Conservation (phyloP, 1,140 invertebrate species). For the Lepidostoma basale region DNA sequence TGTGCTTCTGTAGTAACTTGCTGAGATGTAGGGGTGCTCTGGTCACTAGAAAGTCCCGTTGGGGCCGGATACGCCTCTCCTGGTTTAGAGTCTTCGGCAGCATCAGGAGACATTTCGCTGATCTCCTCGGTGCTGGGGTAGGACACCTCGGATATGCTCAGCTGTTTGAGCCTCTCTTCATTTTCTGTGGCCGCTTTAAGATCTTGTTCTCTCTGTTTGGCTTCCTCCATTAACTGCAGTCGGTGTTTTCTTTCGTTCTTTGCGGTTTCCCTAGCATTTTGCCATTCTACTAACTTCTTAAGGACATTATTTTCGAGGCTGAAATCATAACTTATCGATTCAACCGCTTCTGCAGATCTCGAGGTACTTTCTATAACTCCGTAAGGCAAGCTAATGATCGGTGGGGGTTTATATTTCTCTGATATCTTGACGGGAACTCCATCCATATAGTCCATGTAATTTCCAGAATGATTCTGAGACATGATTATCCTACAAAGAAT, state of each 20-base stretch:
- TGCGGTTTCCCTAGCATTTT: constrained; percentile 65
- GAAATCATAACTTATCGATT: constrained; percentile 69
- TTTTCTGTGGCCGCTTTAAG: constrained; percentile 54
- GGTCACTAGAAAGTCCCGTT: constrained; percentile 47
- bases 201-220: constrained; percentile 57
- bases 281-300: constrained; percentile 71
- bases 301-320: constrained; percentile 73
- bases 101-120: constrained; percentile 62
- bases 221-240: constrained; percentile 63
- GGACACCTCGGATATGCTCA: constrained; percentile 62
- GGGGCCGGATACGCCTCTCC: constrained; percentile 49
- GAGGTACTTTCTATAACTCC: constrained; percentile 64
- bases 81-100: constrained; percentile 48
- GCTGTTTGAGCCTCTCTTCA: constrained; percentile 62
- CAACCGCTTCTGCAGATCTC: constrained; percentile 62
- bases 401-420: constrained; percentile 81
- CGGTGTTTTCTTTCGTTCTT: constrained; percentile 64
- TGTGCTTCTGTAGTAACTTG: constrained; percentile 43
- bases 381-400: constrained; percentile 71
- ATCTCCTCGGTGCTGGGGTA: constrained; percentile 61
- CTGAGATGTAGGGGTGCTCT: constrained; percentile 40
- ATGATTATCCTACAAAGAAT: constrained; percentile 43
- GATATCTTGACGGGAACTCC: constrained; percentile 85
- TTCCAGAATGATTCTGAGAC: constrained; percentile 55
- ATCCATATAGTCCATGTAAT: constrained; percentile 83